Percentiles rank a stretch among this genome's conserved stretches.
Conservation (phyloP, 2,888 invertebrate genomes). For the Tolmerus cingulatus region DNA sequence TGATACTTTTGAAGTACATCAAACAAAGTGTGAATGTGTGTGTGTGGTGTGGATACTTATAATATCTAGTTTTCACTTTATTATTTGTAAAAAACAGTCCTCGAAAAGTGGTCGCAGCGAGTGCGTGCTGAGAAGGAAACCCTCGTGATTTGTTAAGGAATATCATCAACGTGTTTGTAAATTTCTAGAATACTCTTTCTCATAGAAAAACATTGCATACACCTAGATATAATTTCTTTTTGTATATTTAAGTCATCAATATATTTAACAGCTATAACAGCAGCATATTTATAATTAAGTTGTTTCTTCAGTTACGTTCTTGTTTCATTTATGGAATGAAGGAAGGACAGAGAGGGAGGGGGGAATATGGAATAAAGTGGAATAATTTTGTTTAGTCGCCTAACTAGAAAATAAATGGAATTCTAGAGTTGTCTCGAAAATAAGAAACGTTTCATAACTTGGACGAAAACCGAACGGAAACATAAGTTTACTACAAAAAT, state of each 20-base stretch:
- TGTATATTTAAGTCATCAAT: constrained; percentile 34
- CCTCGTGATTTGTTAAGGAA: constrained; percentile 7
- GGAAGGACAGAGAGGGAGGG: not conserved
- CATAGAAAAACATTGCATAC: constrained; percentile 27
- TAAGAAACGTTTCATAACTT: not conserved
- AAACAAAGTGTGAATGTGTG: constrained; percentile 2
- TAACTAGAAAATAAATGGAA: constrained; percentile 22
- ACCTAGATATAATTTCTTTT: constrained; percentile 17
- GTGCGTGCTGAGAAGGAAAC: constrained; percentile 28
- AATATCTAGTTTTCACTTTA: not conserved
- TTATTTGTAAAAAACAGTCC: not conserved
- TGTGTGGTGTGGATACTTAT: not conserved
- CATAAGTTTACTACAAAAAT: not conserved
- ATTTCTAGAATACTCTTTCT: constrained; percentile 1
- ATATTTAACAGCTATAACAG: constrained; percentile 35
- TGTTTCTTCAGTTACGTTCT: not conserved
- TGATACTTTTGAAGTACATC: constrained; percentile 37
- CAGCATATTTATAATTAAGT: constrained; percentile 16
- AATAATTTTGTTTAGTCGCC: constrained; percentile 3
- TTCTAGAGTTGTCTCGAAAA: not conserved
- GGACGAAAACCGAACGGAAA: not conserved
- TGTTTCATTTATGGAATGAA: constrained; percentile 2
- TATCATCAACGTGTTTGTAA: constrained; percentile 12
- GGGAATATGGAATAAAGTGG: not conserved
- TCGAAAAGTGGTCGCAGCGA: constrained; percentile 11